These are phyloP conservation scores for Tyrannus savana DNA, from an alignment of 2,113 vertebrate genomes.

Conservation along the genomic window DNA sequence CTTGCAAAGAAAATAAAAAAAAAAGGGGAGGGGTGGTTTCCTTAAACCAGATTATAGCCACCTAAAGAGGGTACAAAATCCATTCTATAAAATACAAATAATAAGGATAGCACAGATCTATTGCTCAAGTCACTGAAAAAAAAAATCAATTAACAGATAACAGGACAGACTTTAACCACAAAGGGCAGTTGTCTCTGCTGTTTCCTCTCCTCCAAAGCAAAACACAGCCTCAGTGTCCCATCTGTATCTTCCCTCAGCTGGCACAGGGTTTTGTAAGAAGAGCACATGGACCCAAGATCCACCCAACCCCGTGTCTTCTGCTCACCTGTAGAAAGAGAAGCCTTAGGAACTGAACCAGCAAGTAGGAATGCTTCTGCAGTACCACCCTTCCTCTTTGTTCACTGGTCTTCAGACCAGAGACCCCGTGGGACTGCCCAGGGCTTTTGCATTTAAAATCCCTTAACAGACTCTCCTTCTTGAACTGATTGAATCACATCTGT, in stretches of 20 bases:
- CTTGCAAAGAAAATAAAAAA: neutral
- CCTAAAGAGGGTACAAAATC: neutral
- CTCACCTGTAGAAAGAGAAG: neutral
- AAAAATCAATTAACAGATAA: neutral
- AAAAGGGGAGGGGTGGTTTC: neutral
- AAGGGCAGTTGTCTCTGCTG: neutral
- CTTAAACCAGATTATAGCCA: neutral
- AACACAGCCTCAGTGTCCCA: neutral
- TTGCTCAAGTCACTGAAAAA: neutral
- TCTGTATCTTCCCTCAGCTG: neutral
- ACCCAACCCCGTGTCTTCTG: neutral
- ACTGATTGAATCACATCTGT: neutral
- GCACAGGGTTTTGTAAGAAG: neutral
- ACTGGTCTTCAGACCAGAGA: neutral
- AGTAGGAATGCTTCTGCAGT: neutral
- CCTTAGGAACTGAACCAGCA: neutral
- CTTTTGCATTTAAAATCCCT: neutral
- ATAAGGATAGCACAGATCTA: neutral
- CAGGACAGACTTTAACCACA: neutral
- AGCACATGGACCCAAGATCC: neutral
- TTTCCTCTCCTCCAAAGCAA: neutral
- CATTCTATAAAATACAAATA: neutral
- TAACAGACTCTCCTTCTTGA: neutral
- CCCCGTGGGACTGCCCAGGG: neutral
- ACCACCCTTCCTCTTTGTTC: neutral